Evolutionary conservation across 92 coral and sea anemone genomes (phyloP).

Genomic region (Parazoanthus swiftii): DNA sequence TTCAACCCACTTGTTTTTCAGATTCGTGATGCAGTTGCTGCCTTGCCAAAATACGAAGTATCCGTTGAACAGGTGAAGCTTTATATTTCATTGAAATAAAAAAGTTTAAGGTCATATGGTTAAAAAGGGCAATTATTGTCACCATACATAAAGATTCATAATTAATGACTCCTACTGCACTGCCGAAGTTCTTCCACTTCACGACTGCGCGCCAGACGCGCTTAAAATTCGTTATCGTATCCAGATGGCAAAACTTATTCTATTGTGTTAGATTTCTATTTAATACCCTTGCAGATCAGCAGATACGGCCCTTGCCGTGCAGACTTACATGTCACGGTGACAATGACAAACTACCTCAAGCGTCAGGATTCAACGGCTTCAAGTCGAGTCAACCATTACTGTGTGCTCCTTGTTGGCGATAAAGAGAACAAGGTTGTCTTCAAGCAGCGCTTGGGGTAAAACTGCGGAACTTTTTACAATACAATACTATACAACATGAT

Average conservation of each 20-base stretch:
- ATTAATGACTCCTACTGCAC: too few species aligned
- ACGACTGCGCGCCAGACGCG: too few species aligned
- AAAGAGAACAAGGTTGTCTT: slow-evolving; percentile 79
- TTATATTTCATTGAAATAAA: background rate
- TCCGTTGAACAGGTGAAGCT: slow-evolving; percentile 83
- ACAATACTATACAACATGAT: background rate
- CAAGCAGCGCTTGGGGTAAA: slow-evolving; percentile 91
- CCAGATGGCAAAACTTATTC: too few species aligned
- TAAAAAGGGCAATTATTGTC: background rate
- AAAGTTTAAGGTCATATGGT: background rate
- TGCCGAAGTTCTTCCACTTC: too few species aligned
- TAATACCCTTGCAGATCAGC: slow-evolving; percentile 59
- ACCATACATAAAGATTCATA: too few species aligned
- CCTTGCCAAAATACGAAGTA: slow-evolving; percentile 87
- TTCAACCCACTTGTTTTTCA: slow-evolving; percentile 22
- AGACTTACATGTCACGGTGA: slow-evolving; percentile 77
- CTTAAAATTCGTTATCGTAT: too few species aligned
- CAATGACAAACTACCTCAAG: slow-evolving; percentile 90
- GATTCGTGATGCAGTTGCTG: slow-evolving; percentile 88
- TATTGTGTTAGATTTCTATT: background rate
- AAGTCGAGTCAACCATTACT: slow-evolving; percentile 68
- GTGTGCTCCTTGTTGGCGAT: slow-evolving; percentile 76
- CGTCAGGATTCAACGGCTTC: slow-evolving; percentile 69
- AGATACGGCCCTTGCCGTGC: slow-evolving; percentile 70
- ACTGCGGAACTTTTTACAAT: background rate